Evolutionary conservation across 2,888 invertebrate species (phyloP), one percentile per base, ranked within the genome.

Genomic region (Drosophila borealis): DNA sequence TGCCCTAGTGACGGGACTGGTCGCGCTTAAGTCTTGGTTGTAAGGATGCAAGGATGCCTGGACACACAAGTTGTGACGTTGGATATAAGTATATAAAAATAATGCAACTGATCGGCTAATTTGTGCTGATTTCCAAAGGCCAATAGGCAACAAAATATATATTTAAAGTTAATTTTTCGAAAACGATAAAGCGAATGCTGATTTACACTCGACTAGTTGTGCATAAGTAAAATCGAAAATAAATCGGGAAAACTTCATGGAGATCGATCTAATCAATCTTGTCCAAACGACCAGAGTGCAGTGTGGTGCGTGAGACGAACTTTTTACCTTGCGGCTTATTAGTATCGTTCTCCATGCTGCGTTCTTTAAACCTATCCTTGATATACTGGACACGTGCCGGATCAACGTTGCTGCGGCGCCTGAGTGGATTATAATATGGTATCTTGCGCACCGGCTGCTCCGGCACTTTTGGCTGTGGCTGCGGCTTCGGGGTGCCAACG

Each of bases 211-310:
- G 48, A n/a, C 37, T 29, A 21, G 57, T 21, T 37, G 37, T 33
- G 37, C 11, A 14, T 37, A 14, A 55, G 11, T 50, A 54, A 45
- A 50, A 54, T 54, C 13, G 39, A 34, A 6, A 37, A 4, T 44
- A 53, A 50, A 45, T 42, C n/a, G n/a, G 21, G n/a, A 11, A 37
- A 51, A 25, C 25, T 11, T 13, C 4, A 11, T 37, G 57, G 19
- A 21, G 45, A 10, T 14, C 4, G 10, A 11, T 11, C 60, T 78
- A 83, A 14, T 65, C 60, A 36, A 81, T 76, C 68, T 78, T 80
- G 25, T 81, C 83, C 49, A 57, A 34, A 13, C 81, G 76, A 1
- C 81, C 81, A 10, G 83, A 83, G 48, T 83, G 81, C 25, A 81
- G 70, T 2, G 64, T 42, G 6, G 68, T 73, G 4, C 83, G 83